phyloP scores from a whole-genome alignment of 2,888 invertebrate species.

The Ennomos quercinarius region DNA sequence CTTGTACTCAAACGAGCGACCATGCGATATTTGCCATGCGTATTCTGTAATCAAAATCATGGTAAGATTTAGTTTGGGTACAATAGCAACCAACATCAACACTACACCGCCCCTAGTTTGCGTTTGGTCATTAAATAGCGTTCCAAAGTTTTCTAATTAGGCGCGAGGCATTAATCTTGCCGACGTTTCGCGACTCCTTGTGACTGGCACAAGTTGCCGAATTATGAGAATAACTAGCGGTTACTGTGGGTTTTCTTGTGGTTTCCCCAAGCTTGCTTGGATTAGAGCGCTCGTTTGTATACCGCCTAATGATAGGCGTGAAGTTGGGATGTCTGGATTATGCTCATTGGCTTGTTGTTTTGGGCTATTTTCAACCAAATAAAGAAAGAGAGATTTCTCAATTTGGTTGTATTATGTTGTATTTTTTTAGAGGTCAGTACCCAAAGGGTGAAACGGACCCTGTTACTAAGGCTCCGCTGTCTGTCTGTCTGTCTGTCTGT shows the following conservation, averaged over 20 bases:
- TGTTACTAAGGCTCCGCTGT: too few species aligned
- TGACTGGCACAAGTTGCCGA: constrained; percentile 70
- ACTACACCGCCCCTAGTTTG: constrained; percentile 47
- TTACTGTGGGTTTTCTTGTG: constrained; percentile 26
- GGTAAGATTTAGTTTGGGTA: too few species aligned
- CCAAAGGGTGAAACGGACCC: too few species aligned
- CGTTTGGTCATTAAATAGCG: constrained; percentile 67
- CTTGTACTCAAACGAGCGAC: too few species aligned
- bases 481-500: too few species aligned
- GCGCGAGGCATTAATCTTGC: constrained; percentile 74
- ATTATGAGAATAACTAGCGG: constrained; percentile 62
- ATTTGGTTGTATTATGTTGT: too few species aligned
- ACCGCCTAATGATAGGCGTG: constrained; percentile 20
- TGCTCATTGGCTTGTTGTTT: too few species aligned
- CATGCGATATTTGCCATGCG: neutral
- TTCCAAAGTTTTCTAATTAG: constrained; percentile 80
- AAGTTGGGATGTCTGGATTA: neutral
- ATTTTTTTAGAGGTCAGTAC: too few species aligned
- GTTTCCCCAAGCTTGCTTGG: constrained; percentile 16
- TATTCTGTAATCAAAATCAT: too few species aligned
- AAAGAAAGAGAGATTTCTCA: too few species aligned
- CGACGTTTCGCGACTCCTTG: constrained; percentile 64
- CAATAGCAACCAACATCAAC: constrained; percentile 15
- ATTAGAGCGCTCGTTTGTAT: constrained; percentile 28
- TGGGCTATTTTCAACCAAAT: too few species aligned